These are phyloP conservation scores for Melopsittacus undulatus DNA, from an alignment of 2,797 vertebrate genomes.

Conservation along the genomic window DNA sequence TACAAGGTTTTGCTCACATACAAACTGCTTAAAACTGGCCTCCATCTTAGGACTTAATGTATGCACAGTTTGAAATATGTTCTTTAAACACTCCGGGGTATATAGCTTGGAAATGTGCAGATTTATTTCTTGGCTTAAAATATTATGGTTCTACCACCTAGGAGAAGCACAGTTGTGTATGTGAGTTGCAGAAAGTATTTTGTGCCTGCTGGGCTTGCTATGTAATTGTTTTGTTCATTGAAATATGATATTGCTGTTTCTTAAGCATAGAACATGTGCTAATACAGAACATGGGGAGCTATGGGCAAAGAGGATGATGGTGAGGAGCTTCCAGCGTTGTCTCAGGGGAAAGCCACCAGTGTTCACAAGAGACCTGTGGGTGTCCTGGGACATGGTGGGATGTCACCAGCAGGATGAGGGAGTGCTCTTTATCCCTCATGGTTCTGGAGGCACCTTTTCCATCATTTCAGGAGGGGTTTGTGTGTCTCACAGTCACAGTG, in stretches of 20 bases:
- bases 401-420: background rate
- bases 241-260: background rate
- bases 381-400: background rate
- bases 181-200: background rate
- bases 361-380: fast-evolving
- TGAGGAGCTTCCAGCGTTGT: background rate
- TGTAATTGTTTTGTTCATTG: slow-evolving; percentile 10
- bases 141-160: background rate
- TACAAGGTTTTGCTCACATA: background rate
- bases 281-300: background rate
- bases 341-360: background rate
- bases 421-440: background rate
- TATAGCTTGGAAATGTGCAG: background rate
- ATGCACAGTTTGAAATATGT: background rate
- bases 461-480: background rate
- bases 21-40: background rate
- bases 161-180: background rate
- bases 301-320: background rate
- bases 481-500: background rate
- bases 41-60: background rate
- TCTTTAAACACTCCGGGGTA: slow-evolving; percentile 28
- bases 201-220: background rate
- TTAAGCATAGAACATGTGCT: background rate
- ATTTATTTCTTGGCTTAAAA: background rate
- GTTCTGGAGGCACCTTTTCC: background rate